Evolutionary conservation across 2,113 vertebrate species (phyloP).

Genomic region (Thunnus thynnus): DNA sequence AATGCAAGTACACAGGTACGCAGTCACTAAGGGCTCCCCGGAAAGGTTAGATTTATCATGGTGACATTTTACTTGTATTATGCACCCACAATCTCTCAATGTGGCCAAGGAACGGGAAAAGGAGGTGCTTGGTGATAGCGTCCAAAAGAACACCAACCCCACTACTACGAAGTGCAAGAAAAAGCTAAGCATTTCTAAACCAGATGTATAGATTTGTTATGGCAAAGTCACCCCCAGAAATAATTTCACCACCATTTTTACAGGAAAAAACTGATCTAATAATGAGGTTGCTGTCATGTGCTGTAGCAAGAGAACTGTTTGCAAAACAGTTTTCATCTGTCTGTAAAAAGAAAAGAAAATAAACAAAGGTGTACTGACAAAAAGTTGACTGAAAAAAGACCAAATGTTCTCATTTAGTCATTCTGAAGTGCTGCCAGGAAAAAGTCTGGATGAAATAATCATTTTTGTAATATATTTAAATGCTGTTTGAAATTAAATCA

Average conservation of each 20-base stretch:
- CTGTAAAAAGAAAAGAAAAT: slow-evolving; percentile 15
- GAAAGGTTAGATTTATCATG: slow-evolving; percentile 87
- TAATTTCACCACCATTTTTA: slow-evolving; percentile 1
- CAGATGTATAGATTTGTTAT: slow-evolving; percentile 9
- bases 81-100: slow-evolving; percentile 66
- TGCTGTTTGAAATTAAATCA: slow-evolving; percentile 76
- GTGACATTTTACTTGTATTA: slow-evolving; percentile 83
- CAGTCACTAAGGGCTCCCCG: slow-evolving; percentile 71
- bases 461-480: slow-evolving; percentile 71
- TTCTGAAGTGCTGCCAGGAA: slow-evolving; percentile 66
- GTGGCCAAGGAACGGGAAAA: slow-evolving; percentile 46
- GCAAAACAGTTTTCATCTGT: slow-evolving; percentile 43
- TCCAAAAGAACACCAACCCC: slow-evolving; percentile 20
- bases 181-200: neutral
- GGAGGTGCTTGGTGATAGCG: slow-evolving; percentile 18
- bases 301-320: slow-evolving; percentile 25
- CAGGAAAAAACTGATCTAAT: neutral
- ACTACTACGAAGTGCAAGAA: slow-evolving; percentile 12
- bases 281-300: slow-evolving; percentile 40
- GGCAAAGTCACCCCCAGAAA: slow-evolving; percentile 37
- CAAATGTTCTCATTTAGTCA: slow-evolving; percentile 70
- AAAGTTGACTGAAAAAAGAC: slow-evolving; percentile 44
- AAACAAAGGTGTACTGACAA: slow-evolving; percentile 45
- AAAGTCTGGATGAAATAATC: slow-evolving; percentile 61
- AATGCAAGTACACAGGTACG: slow-evolving; percentile 84